These are phyloP conservation scores for Rhizomys pruinosus DNA, from an alignment of 2,113 vertebrate species.

Conservation along the genomic window DNA sequence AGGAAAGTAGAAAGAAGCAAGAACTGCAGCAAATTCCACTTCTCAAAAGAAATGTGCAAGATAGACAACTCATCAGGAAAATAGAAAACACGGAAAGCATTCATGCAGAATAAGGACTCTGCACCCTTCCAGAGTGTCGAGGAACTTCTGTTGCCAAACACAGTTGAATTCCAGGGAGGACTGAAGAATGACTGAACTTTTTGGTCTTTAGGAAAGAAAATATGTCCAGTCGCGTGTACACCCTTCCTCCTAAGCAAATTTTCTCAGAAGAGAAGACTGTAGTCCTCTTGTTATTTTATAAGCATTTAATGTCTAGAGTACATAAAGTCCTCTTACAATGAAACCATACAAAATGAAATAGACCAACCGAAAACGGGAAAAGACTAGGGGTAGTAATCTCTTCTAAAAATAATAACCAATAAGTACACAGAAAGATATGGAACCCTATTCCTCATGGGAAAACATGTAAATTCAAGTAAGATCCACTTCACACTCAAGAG, in stretches of 20 bases:
- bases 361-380: no score
- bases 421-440: no score
- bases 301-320: no score
- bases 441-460: no score
- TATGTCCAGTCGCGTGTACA: background rate
- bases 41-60: conserved; percentile 25
- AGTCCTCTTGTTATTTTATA: background rate
- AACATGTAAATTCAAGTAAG: no score
- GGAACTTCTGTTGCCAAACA: background rate
- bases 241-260: background rate
- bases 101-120: background rate
- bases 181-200: background rate
- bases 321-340: no score
- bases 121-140: background rate
- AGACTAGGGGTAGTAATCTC: no score
- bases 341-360: no score
- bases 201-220: background rate
- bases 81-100: background rate
- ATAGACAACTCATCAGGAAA: conserved; percentile 4
- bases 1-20: conserved; percentile 5
- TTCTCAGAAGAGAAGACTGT: background rate
- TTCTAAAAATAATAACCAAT: no score
- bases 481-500: no score
- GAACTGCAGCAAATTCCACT: conserved; percentile 1
- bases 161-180: background rate